Evolutionary conservation across 2,888 invertebrate genomes (phyloP).

Genomic region (Caenorhabditis doughertyi): DNA sequence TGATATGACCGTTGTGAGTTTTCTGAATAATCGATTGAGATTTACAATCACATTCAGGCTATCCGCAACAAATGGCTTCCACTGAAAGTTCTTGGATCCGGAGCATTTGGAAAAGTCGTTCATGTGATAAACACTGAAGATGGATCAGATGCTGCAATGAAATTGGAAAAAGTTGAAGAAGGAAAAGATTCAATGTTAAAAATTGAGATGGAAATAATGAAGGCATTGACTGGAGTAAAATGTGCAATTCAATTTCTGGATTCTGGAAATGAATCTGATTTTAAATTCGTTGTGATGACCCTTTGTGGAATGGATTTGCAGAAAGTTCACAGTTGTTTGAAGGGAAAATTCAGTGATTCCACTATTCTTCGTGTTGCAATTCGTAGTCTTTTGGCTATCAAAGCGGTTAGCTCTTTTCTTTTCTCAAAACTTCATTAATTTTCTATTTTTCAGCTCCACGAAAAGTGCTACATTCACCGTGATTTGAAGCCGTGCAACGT

Average conservation of each 20-base stretch:
- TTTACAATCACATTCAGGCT: slow-evolving; percentile 32
- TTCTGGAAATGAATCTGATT: slow-evolving; percentile 28
- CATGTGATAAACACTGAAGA: slow-evolving; percentile 53
- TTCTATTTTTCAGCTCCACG: slow-evolving; percentile 63
- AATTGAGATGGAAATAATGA: slow-evolving; percentile 57
- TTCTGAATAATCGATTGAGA: too few species aligned
- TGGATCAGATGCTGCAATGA: slow-evolving; percentile 61
- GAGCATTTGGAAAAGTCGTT: slow-evolving; percentile 59
- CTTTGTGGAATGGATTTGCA: slow-evolving; percentile 64
- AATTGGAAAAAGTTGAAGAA: slow-evolving; percentile 45
- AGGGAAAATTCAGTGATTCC: slow-evolving; percentile 51
- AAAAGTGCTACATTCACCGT: slow-evolving; percentile 59
- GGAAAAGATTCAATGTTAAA: slow-evolving; percentile 50
- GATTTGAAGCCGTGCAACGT: slow-evolving; percentile 68
- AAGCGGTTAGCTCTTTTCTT: slow-evolving; percentile 42
- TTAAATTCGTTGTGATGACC: slow-evolving; percentile 60
- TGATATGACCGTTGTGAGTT: slow-evolving; percentile 21
- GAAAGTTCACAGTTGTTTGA: slow-evolving; percentile 30
- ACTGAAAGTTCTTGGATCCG: slow-evolving; percentile 51
- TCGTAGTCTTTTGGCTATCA: slow-evolving; percentile 55
- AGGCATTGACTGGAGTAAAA: slow-evolving; percentile 8
- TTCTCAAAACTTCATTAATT: background rate
- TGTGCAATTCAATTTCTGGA: slow-evolving; percentile 49
- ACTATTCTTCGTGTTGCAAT: slow-evolving; percentile 62
- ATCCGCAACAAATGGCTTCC: slow-evolving; percentile 47